Evolutionary conservation across 2,797 vertebrate genomes (phyloP).

Genomic region (Arrhamphus sclerolepis): DNA sequence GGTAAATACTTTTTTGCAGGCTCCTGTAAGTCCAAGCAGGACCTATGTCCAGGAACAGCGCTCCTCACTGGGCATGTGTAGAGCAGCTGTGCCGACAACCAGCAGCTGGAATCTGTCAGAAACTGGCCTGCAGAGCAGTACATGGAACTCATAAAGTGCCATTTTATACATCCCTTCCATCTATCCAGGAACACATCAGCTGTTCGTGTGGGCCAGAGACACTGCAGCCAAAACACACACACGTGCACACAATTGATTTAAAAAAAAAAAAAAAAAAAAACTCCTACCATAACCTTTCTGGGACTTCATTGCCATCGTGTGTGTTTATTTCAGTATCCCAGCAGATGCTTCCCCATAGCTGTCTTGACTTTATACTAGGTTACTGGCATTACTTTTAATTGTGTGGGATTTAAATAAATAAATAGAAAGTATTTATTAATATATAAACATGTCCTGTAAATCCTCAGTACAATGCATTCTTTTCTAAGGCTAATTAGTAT

Average conservation of each 20-base stretch:
- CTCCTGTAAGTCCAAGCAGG: not conserved
- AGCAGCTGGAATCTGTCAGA: constrained; percentile 15
- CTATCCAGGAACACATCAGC: constrained; percentile 3
- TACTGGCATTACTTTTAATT: not conserved
- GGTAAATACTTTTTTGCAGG: too few species aligned
- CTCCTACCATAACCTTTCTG: not conserved
- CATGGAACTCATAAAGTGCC: constrained; percentile 4
- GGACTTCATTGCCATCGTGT: not conserved
- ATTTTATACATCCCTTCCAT: constrained; percentile 5
- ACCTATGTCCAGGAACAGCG: not conserved
- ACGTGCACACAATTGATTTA: too few species aligned
- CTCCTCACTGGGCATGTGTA: not conserved
- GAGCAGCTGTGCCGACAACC: constrained; percentile 14
- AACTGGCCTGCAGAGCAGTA: not conserved
- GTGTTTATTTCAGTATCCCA: not conserved
- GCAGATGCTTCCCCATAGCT: rapidly evolving
- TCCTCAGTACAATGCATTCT: not conserved
- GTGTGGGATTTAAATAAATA: not conserved
- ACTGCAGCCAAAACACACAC: too few species aligned
- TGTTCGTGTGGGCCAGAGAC: not conserved
- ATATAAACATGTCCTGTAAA: too few species aligned
- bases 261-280: not conserved
- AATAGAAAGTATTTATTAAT: too few species aligned
- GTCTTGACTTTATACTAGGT: not conserved
- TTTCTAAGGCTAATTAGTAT: constrained; percentile 17